Conservation (phyloP, 2,888 invertebrate genomes). For the Furcula furcula region DNA sequence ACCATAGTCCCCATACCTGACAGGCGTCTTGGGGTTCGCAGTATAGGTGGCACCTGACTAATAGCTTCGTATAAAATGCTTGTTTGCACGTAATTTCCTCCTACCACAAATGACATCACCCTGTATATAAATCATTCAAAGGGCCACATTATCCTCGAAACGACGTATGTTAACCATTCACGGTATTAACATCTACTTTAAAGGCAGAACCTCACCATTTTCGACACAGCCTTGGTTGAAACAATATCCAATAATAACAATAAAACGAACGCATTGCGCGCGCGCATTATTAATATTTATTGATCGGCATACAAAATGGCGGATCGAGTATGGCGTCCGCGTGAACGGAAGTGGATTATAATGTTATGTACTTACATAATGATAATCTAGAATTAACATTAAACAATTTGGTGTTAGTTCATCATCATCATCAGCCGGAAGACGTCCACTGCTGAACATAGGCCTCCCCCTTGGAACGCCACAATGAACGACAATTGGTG, state of each 20-base stretch:
- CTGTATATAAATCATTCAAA: slow-evolving; percentile 19
- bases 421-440: too few species aligned
- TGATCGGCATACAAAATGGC: slow-evolving; percentile 38
- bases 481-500: too few species aligned
- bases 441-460: too few species aligned
- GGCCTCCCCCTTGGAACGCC: too few species aligned
- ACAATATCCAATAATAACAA: slow-evolving; percentile 79
- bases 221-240: slow-evolving; percentile 59
- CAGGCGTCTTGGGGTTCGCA: too few species aligned
- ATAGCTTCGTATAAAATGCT: too few species aligned
- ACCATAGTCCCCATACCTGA: too few species aligned
- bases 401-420: too few species aligned
- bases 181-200: slow-evolving; percentile 43
- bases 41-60: too few species aligned
- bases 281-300: slow-evolving; percentile 43
- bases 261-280: slow-evolving; percentile 51
- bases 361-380: too few species aligned
- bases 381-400: too few species aligned
- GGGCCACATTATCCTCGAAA: slow-evolving; percentile 40
- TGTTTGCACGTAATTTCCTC: background rate
- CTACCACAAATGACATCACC: background rate
- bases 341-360: slow-evolving; percentile 35
- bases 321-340: slow-evolving; percentile 33
- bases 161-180: slow-evolving; percentile 34
- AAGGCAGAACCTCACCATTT: slow-evolving; percentile 60